Base-by-base conservation (phyloP, 2,113 vertebrate genomes). In the Puffinus mauretanicus region DNA sequence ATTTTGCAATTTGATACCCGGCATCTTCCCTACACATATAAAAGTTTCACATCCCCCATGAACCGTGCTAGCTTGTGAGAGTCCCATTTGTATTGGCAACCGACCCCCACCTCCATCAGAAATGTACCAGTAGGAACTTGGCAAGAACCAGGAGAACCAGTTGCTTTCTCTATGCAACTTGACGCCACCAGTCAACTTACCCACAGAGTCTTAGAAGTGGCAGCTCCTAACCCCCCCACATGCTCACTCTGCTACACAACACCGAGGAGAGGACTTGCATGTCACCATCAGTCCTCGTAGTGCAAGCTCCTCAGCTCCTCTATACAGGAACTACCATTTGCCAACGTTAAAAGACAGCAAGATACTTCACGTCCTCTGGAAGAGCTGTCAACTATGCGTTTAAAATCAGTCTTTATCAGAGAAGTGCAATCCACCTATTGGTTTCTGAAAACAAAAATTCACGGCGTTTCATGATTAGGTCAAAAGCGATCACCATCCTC, bases 301-400 rank as follows among this genome's bases (percentile, higher is more conserved):
- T 0, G 1, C 16, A 46, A 29, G 29, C 24, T 76, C 26, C 88
- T 89, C 78, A 51, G 49, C 49, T 85, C 57, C 30, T 47, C 44
- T 29, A 9, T 6, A 27, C 18, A 71, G 27, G 17, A 89, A 58
- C 25, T 15, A 55, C 32, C 10, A 16, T 22, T 32, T 2, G 1
- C 6, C 62, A 47, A 32, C 9, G 2, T 1, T 21, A 36, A 51
- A 34, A 52, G 22, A 55, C 3, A 80, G 15, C 27, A 61, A n/a
- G 60, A 55, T 6, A 4, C 10, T 38, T 25, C 6, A 5, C 0
- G 5, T 26, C 32, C 27, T 65, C 57, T 32, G 30, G 32, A 79
- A 69, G 29, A 60, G 36, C 6, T 51, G 19, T 42, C 55, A 81
- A n/a, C 54, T 13, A 20, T 0, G 7, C 0, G 0, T n/a, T 83